Evolutionary conservation across 2,113 vertebrate species (phyloP), one percentile per base, ranked within the genome.

Genomic region (Onychostoma macrolepis): DNA sequence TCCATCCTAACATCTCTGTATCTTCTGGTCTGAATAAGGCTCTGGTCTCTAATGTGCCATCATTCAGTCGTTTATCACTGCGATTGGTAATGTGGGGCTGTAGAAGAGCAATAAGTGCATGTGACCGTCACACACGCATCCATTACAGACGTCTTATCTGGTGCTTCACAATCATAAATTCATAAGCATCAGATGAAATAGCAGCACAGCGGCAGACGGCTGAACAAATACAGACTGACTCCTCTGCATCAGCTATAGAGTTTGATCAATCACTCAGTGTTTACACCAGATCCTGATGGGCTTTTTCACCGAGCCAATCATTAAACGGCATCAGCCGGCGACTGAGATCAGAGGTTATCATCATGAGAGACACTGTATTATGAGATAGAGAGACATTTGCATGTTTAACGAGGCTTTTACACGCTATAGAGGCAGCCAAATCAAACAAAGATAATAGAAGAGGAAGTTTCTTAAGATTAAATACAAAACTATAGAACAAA

Each of bases 181-280:
- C 69, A 74, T 63, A 85, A 84, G 36, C 75, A 30, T 48, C 13
- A 17, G 13, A 80, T 36, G 43, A 83, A 83, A 87, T 83, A n/a
- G 24, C 84, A 77, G 56, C 26, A 36, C 36, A 19, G 71, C n/a
- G 48, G 74, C 83, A 85, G 50, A 76, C 69, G 13, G 8, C 83
- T 10, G 67, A 28, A 82, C 67, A 30, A 26, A 83, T 30, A 83
- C 75, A 87, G 41, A 80, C 87, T 80, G 82, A 85, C 56, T 56
- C 53, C 19, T 56, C 19, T 24, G 1, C 6, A 24, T 24, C 56
- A 58, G 53, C 81, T 69, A 2, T 28, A n/a, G 24, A n/a, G 24
- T 6, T 13, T 30, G 63, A 65, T 30, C 63, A 30, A 15, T 65
- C 63, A 15, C n/a, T 65, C 26, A 13, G 61, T 13, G 61, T 65